Evolutionary conservation across 2,797 vertebrate species (phyloP).

Genomic region (Cuculus canorus): DNA sequence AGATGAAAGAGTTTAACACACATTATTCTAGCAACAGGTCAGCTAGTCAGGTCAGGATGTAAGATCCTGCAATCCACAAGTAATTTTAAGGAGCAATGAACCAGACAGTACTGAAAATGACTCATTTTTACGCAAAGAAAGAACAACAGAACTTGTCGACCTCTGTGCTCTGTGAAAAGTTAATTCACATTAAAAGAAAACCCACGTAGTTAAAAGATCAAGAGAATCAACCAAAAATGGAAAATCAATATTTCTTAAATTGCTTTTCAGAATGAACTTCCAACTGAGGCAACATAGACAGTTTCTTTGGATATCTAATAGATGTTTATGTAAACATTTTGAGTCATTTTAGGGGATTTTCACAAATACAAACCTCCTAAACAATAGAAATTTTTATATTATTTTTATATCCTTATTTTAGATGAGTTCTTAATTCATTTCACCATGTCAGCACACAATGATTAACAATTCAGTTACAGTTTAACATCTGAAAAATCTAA

Average conservation of each 20-base stretch:
- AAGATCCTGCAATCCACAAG: neutral
- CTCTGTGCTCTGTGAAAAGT: neutral
- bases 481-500: neutral
- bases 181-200: neutral
- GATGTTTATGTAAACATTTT: neutral
- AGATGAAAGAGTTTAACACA: constrained; percentile 32
- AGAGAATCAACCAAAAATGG: neutral
- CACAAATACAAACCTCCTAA: neutral
- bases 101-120: neutral
- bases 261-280: neutral
- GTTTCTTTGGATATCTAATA: neutral
- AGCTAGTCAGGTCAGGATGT: neutral
- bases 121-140: neutral
- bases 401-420: neutral
- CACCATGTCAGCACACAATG: neutral
- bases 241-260: neutral
- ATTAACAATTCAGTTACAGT: neutral
- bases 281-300: neutral
- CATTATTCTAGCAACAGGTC: neutral
- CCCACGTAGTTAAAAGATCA: neutral
- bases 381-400: neutral
- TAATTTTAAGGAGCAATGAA: constrained; percentile 13
- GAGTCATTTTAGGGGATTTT: neutral
- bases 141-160: neutral
- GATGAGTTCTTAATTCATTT: neutral